phyloP scores from a whole-genome alignment of 2,888 invertebrate genomes.

The Acleris cristana region DNA sequence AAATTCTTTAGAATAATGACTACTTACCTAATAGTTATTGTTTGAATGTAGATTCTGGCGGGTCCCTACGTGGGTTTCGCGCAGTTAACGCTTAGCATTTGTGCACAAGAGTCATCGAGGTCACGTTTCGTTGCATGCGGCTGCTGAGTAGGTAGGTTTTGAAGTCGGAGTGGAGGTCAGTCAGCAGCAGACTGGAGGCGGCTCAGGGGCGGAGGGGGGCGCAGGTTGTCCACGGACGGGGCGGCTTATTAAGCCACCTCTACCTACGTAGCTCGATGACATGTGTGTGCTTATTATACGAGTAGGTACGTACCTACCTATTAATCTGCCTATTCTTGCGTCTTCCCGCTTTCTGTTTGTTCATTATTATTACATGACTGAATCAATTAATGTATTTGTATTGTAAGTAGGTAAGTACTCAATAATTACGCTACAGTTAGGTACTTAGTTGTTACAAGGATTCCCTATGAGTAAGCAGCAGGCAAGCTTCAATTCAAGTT shows the following conservation, averaged over 20 bases:
- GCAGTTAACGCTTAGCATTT: constrained; percentile 42
- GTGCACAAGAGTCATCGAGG: constrained; percentile 57
- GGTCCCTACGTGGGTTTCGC: constrained; percentile 41
- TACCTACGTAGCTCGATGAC: not conserved
- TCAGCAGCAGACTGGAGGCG: constrained; percentile 35
- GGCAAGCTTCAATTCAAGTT: too few species aligned
- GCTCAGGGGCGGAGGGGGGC: constrained; percentile 43
- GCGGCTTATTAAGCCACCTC: constrained; percentile 1
- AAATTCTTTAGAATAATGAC: not conserved
- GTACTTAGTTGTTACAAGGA: too few species aligned
- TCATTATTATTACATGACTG: not conserved
- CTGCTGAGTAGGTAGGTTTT: constrained; percentile 52
- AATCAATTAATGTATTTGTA: not conserved
- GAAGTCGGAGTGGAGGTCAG: constrained; percentile 57
- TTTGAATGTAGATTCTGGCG: not conserved
- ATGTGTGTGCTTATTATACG: not conserved
- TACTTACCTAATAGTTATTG: constrained; percentile 6
- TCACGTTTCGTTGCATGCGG: constrained; percentile 54
- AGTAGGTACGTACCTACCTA: too few species aligned
- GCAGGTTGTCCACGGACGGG: constrained; percentile 32
- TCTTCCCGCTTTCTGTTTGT: not conserved
- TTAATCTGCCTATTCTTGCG: too few species aligned
- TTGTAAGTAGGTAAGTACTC: not conserved
- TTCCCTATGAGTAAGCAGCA: too few species aligned
- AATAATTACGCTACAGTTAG: too few species aligned